Evolutionary conservation across 2,797 vertebrate species (phyloP), one percentile per base, ranked within the genome.

Genomic region (Moxostoma hubbsi): DNA sequence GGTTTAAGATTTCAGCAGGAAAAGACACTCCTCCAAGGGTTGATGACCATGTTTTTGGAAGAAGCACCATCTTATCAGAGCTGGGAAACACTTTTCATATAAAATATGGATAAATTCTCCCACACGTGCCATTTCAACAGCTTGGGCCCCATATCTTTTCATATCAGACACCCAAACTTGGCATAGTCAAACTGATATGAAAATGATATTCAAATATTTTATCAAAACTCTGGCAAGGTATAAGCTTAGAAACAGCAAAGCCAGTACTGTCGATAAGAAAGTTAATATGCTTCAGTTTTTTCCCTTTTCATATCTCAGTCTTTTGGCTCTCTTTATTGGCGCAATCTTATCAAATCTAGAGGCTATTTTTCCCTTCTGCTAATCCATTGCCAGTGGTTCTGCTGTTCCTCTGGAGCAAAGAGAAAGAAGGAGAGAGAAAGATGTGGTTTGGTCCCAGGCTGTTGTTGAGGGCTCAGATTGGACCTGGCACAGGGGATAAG

Each of bases 401-500:
- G 62, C 45, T n/a, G 16, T 77, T 81, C 70, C 63, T 81, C 61
- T 74, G 82, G 80, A 86, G 86, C 80, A 88, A 49, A 70, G 79
- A 82, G 83, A 88, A 84, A 79, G 88, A 81, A 86, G 55, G 67
- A 54, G 64, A 90, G 88, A 86, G 72, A 50, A 67, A 50, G 73
- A 59, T 16, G 8, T 63, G 62, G 61, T 64, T 80, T 81, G 86
- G 89, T 79, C 87, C 83, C 85, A 80, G 88, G 88, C 84, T 92
- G 82, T 92, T 89, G 93, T 92, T 93, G 92, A 92, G 92, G 90
- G 88, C 87, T 83, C 83, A 89, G 91, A 93, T 90, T 92, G 93
- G 83, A 87, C 87, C 92, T 93, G 93, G 92, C 89, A 88, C 92
- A 88, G 89, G 85, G 93, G 93, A 94, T 95, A 94, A 95, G 92